A percentile compares a stretch with the other conserved stretches of the same genome.
These are phyloP conservation scores for Peromyscus maniculatus DNA, from an alignment of 2,113 vertebrate species.

Conservation along the genomic window DNA sequence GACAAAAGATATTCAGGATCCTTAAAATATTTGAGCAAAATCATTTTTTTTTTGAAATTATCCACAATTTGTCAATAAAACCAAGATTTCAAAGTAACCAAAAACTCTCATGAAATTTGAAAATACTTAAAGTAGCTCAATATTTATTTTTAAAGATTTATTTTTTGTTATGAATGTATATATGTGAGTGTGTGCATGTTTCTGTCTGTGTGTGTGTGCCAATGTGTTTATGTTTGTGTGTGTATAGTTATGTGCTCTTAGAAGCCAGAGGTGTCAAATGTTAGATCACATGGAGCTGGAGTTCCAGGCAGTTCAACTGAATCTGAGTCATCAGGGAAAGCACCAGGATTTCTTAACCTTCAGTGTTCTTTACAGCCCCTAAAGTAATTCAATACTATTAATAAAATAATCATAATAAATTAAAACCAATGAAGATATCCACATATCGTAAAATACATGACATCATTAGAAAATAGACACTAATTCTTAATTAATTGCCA, in stretches of 20 bases:
- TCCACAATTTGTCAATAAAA: slow-evolving; percentile 48
- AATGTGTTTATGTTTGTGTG: no score
- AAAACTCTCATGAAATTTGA: neutral
- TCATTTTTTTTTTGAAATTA: slow-evolving; percentile 85
- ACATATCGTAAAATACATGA: neutral
- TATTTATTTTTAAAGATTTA: no score
- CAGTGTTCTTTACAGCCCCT: neutral
- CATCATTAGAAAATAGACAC: neutral
- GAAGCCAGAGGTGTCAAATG: no score
- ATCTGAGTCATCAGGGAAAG: no score
- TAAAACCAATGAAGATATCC: neutral
- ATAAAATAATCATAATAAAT: neutral
- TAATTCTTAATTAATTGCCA: neutral
- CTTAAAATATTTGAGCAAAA: slow-evolving; percentile 89
- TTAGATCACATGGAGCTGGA: no score
- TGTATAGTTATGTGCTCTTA: no score
- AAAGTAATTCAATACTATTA: neutral
- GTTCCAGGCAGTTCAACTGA: no score
- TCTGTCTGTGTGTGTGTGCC: no score
- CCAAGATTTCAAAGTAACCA: slow-evolving; percentile 42
- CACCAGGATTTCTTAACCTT: no score
- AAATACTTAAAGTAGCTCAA: neutral
- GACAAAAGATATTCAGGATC: slow-evolving; percentile 91
- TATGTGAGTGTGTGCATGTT: no score
- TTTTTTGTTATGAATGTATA: no score